Conservation (phyloP, 2,797 vertebrate species). For the Tragelaphus eurycerus region DNA sequence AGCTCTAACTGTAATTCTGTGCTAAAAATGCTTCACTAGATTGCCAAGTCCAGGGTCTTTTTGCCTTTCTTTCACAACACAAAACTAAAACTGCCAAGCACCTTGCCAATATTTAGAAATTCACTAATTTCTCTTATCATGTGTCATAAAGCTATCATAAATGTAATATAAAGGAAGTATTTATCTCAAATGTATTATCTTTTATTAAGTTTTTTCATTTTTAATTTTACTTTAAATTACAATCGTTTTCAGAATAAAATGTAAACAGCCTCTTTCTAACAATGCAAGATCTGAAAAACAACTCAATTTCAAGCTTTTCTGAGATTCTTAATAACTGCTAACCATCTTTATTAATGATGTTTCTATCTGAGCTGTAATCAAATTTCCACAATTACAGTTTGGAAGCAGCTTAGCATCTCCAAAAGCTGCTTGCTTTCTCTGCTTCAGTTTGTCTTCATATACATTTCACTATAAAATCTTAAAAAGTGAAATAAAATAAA, state of each 20-base stretch:
- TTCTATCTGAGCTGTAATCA: constrained; percentile 27
- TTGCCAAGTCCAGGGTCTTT: background rate
- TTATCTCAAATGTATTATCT: background rate
- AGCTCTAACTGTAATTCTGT: background rate
- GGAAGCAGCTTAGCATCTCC: constrained; percentile 61
- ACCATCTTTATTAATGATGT: constrained; percentile 36
- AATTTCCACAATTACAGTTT: constrained; percentile 49
- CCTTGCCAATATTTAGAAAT: background rate
- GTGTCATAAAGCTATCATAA: background rate
- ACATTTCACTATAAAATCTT: constrained; percentile 40
- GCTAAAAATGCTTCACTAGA: background rate
- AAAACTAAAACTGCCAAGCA: background rate
- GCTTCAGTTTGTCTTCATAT: constrained; percentile 67
- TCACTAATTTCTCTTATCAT: background rate
- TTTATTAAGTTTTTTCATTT: background rate
- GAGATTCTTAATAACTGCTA: constrained; percentile 30
- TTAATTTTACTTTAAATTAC: constrained; percentile 30
- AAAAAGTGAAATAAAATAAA: constrained; percentile 62
- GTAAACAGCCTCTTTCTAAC: constrained; percentile 29
- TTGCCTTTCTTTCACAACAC: background rate
- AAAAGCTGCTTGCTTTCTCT: constrained; percentile 53
- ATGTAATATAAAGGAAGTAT: constrained; percentile 7
- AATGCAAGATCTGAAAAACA: constrained; percentile 1
- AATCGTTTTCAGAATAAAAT: constrained; percentile 40
- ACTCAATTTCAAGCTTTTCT: constrained; percentile 34